These are phyloP conservation scores for Oithona nana DNA, from an alignment of 2,888 invertebrate genomes.

Conservation along the genomic window DNA sequence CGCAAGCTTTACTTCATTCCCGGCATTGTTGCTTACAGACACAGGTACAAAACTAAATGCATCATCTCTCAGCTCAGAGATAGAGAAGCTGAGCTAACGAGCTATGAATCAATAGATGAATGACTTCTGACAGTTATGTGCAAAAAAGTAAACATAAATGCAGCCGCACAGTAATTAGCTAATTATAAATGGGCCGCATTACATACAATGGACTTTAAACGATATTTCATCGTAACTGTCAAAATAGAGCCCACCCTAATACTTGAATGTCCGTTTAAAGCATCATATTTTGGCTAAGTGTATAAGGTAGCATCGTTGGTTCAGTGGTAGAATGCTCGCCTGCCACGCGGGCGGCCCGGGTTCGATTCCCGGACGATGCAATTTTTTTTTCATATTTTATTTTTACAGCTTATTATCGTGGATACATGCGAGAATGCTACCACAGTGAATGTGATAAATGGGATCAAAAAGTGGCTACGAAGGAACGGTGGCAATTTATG, in stretches of 20 bases:
- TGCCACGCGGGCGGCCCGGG: background rate
- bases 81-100: too few relatives aligned
- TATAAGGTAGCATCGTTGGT: background rate
- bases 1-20: constrained; percentile 23
- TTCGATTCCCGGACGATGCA: background rate
- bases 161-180: too few relatives aligned
- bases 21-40: constrained; percentile 27
- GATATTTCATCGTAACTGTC: too few relatives aligned
- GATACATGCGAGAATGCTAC: constrained; percentile 13
- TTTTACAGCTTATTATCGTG: background rate
- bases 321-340: background rate
- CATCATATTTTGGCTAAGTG: too few relatives aligned
- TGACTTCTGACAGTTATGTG: too few relatives aligned
- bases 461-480: background rate
- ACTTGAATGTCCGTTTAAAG: too few relatives aligned
- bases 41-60: constrained; percentile 23
- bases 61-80: too few relatives aligned
- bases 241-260: too few relatives aligned
- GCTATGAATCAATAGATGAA: too few relatives aligned
- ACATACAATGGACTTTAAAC: too few relatives aligned
- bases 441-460: background rate
- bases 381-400: background rate
- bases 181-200: too few relatives aligned
- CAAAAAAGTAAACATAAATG: too few relatives aligned
- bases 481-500: constrained; percentile 17